Evolutionary conservation across 2,113 vertebrate genomes (phyloP).

Genomic region (Crotalus tigris): DNA sequence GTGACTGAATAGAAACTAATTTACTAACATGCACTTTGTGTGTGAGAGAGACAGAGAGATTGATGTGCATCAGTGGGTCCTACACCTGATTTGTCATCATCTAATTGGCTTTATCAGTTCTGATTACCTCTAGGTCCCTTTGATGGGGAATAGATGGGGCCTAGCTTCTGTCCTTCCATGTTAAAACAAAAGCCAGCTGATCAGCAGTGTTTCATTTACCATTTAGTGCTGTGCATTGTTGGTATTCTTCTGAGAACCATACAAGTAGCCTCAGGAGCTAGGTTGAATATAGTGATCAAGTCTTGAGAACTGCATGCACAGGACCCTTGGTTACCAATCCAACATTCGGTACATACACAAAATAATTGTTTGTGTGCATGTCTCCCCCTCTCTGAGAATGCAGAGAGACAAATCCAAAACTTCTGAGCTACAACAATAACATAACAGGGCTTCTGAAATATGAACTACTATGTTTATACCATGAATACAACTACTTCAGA

Average conservation of each 20-base stretch:
- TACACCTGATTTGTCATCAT: background rate
- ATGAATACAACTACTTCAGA: conserved; percentile 36
- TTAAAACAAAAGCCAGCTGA: background rate
- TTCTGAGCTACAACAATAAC: conserved; percentile 43
- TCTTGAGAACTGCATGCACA: background rate
- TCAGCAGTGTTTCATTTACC: background rate
- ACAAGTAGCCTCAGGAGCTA: background rate
- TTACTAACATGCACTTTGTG: conserved; percentile 24
- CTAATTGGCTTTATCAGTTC: background rate
- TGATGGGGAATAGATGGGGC: background rate
- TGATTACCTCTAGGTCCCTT: background rate
- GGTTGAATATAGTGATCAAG: background rate
- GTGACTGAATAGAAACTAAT: conserved; percentile 1
- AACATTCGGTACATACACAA: background rate
- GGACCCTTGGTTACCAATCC: background rate
- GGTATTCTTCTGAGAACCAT: background rate
- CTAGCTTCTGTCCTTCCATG: background rate
- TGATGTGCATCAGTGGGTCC: background rate
- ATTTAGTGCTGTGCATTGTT: conserved; percentile 1
- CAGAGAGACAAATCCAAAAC: conserved; percentile 26
- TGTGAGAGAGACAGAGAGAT: background rate
- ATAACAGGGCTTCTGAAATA: conserved; percentile 40
- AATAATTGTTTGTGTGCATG: conserved; percentile 30
- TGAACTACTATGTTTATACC: background rate
- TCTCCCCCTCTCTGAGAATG: conserved; percentile 35